phyloP scores from a whole-genome alignment of 92 coral and sea anemone species.

The Porites lobata region DNA sequence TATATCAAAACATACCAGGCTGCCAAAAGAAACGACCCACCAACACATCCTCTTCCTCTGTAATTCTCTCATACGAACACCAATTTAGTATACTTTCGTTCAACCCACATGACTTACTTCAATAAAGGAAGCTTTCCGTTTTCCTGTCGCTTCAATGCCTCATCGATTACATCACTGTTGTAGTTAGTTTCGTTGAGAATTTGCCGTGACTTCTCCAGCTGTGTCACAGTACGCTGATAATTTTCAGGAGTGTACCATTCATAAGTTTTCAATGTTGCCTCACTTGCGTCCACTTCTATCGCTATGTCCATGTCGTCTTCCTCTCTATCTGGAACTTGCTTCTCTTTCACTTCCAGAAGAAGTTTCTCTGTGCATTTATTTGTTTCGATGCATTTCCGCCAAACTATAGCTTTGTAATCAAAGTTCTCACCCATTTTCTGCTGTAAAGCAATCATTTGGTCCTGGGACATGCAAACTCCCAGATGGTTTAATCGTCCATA shows the following conservation, averaged over 20 bases:
- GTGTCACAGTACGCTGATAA: constrained; percentile 7
- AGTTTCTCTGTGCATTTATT: constrained; percentile 28
- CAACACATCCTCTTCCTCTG: no score
- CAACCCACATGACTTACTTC: neutral
- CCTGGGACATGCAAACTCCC: constrained; percentile 62
- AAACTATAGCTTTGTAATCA: constrained; percentile 31
- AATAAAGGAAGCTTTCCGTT: neutral
- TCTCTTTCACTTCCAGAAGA: constrained; percentile 33
- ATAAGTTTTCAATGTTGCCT: constrained; percentile 36
- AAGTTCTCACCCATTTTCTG: constrained; percentile 54
- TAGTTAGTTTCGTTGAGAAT: neutral
- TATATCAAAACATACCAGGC: no score
- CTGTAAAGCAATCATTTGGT: constrained; percentile 26
- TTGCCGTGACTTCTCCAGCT: neutral
- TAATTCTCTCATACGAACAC: neutral
- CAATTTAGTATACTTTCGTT: neutral
- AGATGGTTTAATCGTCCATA: constrained; percentile 37
- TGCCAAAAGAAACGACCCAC: no score
- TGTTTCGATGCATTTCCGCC: constrained; percentile 46
- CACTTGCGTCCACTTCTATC: constrained; percentile 14
- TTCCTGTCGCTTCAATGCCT: neutral
- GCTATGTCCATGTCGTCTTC: constrained; percentile 65
- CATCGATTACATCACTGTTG: neutral
- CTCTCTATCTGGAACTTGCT: constrained; percentile 32
- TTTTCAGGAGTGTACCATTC: constrained; percentile 28